Base-by-base conservation (phyloP, 2,888 invertebrate genomes). In the Idaea biselata region DNA sequence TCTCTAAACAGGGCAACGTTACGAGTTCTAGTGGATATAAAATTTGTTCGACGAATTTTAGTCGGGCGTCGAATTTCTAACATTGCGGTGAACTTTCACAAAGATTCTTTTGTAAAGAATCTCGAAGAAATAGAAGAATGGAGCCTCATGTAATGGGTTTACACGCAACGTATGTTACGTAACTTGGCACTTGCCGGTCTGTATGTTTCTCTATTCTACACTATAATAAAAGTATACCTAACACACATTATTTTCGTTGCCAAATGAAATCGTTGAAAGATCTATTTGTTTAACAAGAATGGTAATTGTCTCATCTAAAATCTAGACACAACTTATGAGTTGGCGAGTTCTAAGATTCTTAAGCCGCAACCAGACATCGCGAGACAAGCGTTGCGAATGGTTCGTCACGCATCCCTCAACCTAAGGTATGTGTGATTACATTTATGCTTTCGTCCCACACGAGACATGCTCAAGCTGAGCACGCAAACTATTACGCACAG, bases 21-120 rank as follows among this genome's bases (percentile, higher is more conserved):
- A 68, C 67, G 67, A 72, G 66, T 68, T 74, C 61, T 61, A 63
- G 57, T 60, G 63, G 66, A 71, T 71, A 66, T 74, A 67, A 73
- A 72, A 71, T 71, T 74, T 68, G 71, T 69, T 68, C 31, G 65
- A 66, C 31, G 65, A 66, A 69, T 68, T 68, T 68, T 63, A 63
- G 63, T 64, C 55, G 55, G 59, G 67, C 63, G 64, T 58, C 44
- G 62, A 58, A 70, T 62, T 64, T 62, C 59, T 66, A 61, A 67
- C 67, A 69, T 66, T 68, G 69, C 67, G 53, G 59, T 55, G 55
- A 59, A 58, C 62, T 60, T 55, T 54, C 57, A 68, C 65, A 25
- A 65, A 58, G 60, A 62, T 58, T 59, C 61, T 54, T 63, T 64
- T 67, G 65, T 66, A 33, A 25, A n/a, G 56, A 63, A 57, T 59